These are phyloP conservation scores for Lasioglossum lativentre DNA, from an alignment of 2,888 invertebrate species.

Conservation along the genomic window DNA sequence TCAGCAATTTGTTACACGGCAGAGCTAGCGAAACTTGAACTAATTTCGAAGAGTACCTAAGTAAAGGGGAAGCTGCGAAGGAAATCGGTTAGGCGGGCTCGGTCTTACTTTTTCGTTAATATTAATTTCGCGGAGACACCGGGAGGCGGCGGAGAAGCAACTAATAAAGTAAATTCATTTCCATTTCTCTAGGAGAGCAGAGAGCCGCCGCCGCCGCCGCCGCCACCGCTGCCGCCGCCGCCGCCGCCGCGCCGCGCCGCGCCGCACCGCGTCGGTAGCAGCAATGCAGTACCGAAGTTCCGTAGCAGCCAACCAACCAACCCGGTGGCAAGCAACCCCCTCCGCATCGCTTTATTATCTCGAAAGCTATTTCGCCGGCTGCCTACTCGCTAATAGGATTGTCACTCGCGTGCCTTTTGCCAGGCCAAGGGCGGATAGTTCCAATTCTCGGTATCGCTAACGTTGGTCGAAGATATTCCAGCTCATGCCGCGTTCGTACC, in stretches of 20 bases:
- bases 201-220: background rate
- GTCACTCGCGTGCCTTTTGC: conserved; percentile 74
- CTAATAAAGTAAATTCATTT: conserved; percentile 69
- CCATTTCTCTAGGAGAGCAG: conserved; percentile 54
- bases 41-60: conserved; percentile 36
- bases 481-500: conserved; percentile 53
- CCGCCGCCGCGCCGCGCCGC: no score
- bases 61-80: conserved; percentile 16
- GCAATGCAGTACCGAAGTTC: conserved; percentile 62
- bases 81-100: conserved; percentile 21
- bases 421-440: conserved; percentile 65
- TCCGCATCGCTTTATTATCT: conserved; percentile 71
- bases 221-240: background rate
- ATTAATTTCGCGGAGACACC: conserved; percentile 49
- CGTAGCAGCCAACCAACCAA: conserved; percentile 56
- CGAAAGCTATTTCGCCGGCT: conserved; percentile 73
- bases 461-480: conserved; percentile 68
- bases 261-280: conserved; percentile 8
- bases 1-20: conserved; percentile 10
- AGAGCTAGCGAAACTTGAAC: background rate
- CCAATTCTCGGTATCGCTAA: conserved; percentile 72
- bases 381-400: conserved; percentile 74
- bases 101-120: conserved; percentile 54
- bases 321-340: conserved; percentile 58
- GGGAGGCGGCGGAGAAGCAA: conserved; percentile 24